Percentiles rank a stretch among this genome's conserved stretches.
phyloP scores from a whole-genome alignment of 2,888 invertebrate genomes.

The Rhodophaea formosa region DNA sequence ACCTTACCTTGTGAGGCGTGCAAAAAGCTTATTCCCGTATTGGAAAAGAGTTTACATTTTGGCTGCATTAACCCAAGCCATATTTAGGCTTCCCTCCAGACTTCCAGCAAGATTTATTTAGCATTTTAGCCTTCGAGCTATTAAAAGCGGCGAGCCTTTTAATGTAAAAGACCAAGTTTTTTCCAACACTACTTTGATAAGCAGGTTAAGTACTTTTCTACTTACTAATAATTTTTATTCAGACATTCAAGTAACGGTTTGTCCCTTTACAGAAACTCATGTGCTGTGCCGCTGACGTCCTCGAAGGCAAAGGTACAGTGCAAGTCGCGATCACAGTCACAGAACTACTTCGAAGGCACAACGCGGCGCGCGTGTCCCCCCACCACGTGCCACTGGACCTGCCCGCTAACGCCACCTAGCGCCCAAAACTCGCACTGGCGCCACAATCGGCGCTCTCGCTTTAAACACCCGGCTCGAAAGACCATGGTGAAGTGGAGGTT shows the following conservation, averaged over 20 bases:
- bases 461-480: slow-evolving; percentile 32
- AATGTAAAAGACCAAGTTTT: no score
- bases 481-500: slow-evolving; percentile 12
- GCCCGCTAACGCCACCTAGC: slow-evolving; percentile 64
- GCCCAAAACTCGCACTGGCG: slow-evolving; percentile 62
- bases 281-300: slow-evolving; percentile 95
- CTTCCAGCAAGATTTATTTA: no score
- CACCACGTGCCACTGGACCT: slow-evolving; percentile 31
- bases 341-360: slow-evolving; percentile 86
- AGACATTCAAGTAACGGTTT: background rate
- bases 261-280: slow-evolving; percentile 88
- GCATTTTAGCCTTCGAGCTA: no score
- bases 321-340: slow-evolving; percentile 94
- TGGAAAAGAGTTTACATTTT: no score
- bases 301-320: slow-evolving; percentile 93
- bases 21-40: no score
- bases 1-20: no score
- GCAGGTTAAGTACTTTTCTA: no score
- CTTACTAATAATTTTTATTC: no score
- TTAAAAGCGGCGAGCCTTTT: no score
- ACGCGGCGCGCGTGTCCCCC: slow-evolving; percentile 38
- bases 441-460: slow-evolving; percentile 61
- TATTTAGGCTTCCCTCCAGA: no score
- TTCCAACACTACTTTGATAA: no score
- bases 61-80: no score